These are phyloP conservation scores for Nipponia nippon DNA, from an alignment of 2,113 vertebrate genomes.

Conservation along the genomic window DNA sequence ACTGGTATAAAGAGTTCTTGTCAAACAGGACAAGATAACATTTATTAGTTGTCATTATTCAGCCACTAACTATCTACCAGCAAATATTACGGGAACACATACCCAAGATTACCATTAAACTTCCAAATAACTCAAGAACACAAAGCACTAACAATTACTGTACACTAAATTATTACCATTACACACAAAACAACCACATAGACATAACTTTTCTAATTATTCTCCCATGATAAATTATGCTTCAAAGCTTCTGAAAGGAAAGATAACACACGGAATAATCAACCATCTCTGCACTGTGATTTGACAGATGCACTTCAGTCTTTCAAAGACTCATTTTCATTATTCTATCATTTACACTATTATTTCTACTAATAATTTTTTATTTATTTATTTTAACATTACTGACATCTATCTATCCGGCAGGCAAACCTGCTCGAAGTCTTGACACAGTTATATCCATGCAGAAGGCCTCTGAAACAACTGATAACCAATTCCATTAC, in stretches of 20 bases:
- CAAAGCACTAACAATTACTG: not conserved
- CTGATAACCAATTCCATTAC: not conserved
- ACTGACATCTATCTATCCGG: not conserved
- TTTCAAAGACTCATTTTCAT: not conserved
- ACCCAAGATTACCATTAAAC: not conserved
- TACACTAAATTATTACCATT: not conserved
- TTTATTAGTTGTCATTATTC: not conserved
- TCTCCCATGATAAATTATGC: not conserved
- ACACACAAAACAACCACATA: not conserved
- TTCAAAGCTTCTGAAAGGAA: not conserved
- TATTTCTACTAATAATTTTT: not conserved
- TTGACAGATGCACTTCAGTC: not conserved
- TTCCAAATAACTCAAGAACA: not conserved
- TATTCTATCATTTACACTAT: not conserved
- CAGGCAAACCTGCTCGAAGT: not conserved
- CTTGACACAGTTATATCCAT: not conserved
- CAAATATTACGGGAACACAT: not conserved
- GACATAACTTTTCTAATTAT: not conserved
- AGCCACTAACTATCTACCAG: not conserved
- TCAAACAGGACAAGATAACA: not conserved
- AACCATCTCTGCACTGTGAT: not conserved
- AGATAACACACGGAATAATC: not conserved
- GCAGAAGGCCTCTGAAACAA: not conserved
- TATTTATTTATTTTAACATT: not conserved
- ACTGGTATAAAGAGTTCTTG: not conserved